Evolutionary conservation across 2,888 invertebrate genomes (phyloP).

Genomic region (Branchipolynoe longqiensis): DNA sequence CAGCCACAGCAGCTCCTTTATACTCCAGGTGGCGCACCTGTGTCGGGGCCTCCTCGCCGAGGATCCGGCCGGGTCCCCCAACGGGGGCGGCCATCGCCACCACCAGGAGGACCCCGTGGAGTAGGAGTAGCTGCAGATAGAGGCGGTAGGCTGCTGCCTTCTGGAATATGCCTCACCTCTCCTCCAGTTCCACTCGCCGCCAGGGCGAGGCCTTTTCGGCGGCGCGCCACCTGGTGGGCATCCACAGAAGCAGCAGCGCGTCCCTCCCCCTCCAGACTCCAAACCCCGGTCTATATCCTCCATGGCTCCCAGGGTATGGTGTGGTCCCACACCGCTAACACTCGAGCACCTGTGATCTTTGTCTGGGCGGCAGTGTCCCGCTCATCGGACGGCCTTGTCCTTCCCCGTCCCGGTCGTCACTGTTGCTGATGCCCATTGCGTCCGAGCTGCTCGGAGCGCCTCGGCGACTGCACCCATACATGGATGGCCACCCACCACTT

Average conservation of each 20-base stretch:
- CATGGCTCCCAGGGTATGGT: conserved; percentile 14
- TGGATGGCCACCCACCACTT: too few species aligned
- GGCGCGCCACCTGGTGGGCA: conserved; percentile 1
- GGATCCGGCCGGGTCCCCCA: not conserved
- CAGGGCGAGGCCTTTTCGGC: not conserved
- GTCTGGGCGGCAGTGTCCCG: not conserved
- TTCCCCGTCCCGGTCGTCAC: not conserved
- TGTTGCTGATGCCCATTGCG: not conserved
- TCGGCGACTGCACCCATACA: too few species aligned
- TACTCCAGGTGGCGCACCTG: conserved; percentile 9
- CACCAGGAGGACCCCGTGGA: too few species aligned
- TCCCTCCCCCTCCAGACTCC: conserved; percentile 16
- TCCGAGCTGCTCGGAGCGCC: not conserved
- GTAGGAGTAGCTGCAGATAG: too few species aligned
- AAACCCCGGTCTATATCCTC: not conserved
- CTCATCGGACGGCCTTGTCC: not conserved
- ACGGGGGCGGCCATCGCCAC: conserved; percentile 1
- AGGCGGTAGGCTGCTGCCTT: too few species aligned
- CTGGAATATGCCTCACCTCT: not conserved
- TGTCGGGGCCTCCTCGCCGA: not conserved
- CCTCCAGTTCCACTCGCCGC: not conserved
- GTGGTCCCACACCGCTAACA: not conserved
- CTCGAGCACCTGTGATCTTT: not conserved
- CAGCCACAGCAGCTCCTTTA: conserved; percentile 47
- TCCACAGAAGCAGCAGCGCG: conserved; percentile 24